A percentile compares a stretch with the other conserved stretches of the same genome.
phyloP scores from a whole-genome alignment of 2,888 invertebrate species.

The Melangyna quadrimaculata region DNA sequence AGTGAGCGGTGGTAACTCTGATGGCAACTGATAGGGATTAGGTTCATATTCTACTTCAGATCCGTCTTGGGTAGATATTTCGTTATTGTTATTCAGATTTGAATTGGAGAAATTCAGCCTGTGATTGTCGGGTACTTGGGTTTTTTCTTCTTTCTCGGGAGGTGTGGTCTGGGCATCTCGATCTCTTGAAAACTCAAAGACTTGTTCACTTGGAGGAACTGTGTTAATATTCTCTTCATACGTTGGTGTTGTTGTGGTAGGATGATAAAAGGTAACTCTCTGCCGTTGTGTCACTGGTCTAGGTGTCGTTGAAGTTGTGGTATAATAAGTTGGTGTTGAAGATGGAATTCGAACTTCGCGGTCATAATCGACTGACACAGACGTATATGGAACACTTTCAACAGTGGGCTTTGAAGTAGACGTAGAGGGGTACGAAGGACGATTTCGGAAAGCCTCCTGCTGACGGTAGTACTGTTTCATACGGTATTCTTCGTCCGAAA shows the following conservation, averaged over 20 bases:
- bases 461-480: constrained; percentile 81
- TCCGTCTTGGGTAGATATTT: constrained; percentile 77
- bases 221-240: constrained; percentile 75
- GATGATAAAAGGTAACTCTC: constrained; percentile 77
- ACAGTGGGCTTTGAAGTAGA: constrained; percentile 73
- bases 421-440: constrained; percentile 76
- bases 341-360: constrained; percentile 73
- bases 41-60: constrained; percentile 80
- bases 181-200: constrained; percentile 62
- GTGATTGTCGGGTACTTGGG: constrained; percentile 75
- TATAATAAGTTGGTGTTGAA: constrained; percentile 65
- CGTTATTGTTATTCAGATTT: constrained; percentile 75
- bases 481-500: constrained; percentile 77
- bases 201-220: constrained; percentile 63
- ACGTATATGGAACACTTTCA: constrained; percentile 78
- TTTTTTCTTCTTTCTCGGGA: constrained; percentile 40
- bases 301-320: constrained; percentile 73
- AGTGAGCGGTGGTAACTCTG: constrained; percentile 83
- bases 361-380: constrained; percentile 76
- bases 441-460: constrained; percentile 79
- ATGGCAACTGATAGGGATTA: constrained; percentile 83
- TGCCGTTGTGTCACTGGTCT: constrained; percentile 75
- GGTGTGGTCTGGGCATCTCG: constrained; percentile 47
- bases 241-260: constrained; percentile 74
- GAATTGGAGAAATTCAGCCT: constrained; percentile 72